phyloP scores from a whole-genome alignment of 2,888 invertebrate species.

The Trissonchulus latispiculum region DNA sequence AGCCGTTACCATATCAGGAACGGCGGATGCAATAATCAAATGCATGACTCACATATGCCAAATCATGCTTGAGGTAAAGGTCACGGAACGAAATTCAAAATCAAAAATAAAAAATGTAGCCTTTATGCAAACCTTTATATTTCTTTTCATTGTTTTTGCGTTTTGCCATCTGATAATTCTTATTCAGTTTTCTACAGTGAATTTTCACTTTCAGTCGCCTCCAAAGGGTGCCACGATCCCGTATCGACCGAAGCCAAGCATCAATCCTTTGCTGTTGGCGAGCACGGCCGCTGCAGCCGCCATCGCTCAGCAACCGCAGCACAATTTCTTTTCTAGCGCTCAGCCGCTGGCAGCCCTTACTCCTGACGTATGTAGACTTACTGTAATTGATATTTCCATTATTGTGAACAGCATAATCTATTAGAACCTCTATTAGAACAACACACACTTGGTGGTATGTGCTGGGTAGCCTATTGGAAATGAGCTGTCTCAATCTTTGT shows the following conservation, averaged over 20 bases:
- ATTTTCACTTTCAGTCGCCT: slow-evolving; percentile 66
- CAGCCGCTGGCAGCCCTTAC: no score
- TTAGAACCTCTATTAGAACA: no score
- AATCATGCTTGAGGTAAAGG: slow-evolving; percentile 99
- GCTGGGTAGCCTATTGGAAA: no score
- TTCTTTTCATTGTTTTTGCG: no score
- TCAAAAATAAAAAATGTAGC: background rate
- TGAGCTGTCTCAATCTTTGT: no score
- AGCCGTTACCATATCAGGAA: slow-evolving; percentile 93
- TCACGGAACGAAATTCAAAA: slow-evolving; percentile 45
- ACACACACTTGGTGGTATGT: no score
- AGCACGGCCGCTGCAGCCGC: slow-evolving; percentile 36
- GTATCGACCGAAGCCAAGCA: slow-evolving; percentile 67
- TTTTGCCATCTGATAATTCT: no score
- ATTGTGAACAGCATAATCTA: no score
- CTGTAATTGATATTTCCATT: no score
- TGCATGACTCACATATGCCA: slow-evolving; percentile 99
- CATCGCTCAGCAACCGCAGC: no score
- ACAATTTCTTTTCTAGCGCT: no score
- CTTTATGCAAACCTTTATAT: slow-evolving; percentile 11
- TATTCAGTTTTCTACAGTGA: slow-evolving; percentile 4
- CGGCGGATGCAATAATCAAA: slow-evolving; percentile 92
- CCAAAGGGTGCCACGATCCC: slow-evolving; percentile 99
- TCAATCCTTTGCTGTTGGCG: slow-evolving; percentile 39
- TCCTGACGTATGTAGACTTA: no score